Percentiles rank a stretch among this genome's conserved stretches.
Evolutionary conservation across 2,888 invertebrate genomes (phyloP).

Genomic region (Amphipoea lucens): DNA sequence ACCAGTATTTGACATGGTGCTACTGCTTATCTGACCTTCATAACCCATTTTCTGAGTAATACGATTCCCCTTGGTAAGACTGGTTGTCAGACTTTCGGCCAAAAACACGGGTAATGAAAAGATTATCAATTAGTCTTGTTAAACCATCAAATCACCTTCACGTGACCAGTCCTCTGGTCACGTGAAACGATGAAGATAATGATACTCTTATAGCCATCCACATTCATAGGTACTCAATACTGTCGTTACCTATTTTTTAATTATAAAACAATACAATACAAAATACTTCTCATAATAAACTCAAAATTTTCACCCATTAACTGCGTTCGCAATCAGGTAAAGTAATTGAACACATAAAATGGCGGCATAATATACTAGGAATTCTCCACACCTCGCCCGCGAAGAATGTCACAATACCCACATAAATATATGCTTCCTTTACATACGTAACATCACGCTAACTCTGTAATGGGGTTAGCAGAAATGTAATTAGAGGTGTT

Average conservation of each 20-base stretch:
- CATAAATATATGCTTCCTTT: conserved; percentile 56
- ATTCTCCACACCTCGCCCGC: conserved; percentile 42
- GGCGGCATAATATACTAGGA: conserved; percentile 20
- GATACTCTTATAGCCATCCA: too few relatives aligned
- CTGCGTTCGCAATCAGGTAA: conserved; percentile 19
- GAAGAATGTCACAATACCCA: conserved; percentile 51
- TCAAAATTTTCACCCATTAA: conserved; percentile 10
- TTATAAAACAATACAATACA: not conserved
- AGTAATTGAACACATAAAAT: conserved; percentile 32
- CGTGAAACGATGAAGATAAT: too few relatives aligned
- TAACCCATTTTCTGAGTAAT: too few relatives aligned
- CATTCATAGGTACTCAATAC: too few relatives aligned
- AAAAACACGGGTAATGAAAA: not conserved
- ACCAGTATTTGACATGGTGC: too few relatives aligned
- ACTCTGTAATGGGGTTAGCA: not conserved
- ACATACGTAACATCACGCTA: conserved; percentile 48
- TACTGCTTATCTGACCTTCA: too few relatives aligned
- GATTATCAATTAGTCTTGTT: not conserved
- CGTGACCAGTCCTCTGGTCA: too few relatives aligned
- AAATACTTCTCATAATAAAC: not conserved
- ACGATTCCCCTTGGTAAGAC: too few relatives aligned
- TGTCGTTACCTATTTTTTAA: too few relatives aligned
- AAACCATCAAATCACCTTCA: too few relatives aligned
- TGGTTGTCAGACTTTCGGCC: too few relatives aligned
- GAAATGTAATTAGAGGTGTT: too few relatives aligned